Evolutionary conservation across 2,888 invertebrate species (phyloP).

Genomic region (Pristionchus exspectatus): DNA sequence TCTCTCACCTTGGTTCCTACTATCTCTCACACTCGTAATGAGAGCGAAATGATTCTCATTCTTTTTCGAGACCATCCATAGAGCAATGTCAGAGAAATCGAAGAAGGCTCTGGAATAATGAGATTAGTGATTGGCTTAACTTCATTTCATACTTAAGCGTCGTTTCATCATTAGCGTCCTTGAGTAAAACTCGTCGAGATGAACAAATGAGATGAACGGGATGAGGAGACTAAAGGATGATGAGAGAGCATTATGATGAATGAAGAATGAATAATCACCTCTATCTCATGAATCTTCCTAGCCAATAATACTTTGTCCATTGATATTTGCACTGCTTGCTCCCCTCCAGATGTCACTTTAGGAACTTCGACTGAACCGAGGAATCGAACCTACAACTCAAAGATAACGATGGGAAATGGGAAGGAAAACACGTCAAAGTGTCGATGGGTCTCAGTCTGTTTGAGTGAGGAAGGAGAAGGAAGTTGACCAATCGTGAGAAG

Average conservation of each 20-base stretch:
- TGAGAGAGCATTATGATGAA: not conserved
- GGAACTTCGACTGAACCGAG: constrained; percentile 41
- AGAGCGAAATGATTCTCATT: constrained; percentile 49
- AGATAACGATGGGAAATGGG: not conserved
- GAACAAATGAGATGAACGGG: constrained; percentile 42
- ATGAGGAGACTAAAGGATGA: constrained; percentile 44
- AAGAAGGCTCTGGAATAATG: constrained; percentile 51
- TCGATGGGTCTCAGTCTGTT: not conserved
- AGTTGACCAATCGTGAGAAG: constrained; percentile 28
- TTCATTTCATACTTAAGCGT: constrained; percentile 30
- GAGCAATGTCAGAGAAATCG: constrained; percentile 55
- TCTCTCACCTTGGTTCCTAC: not conserved
- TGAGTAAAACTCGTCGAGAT: constrained; percentile 34
- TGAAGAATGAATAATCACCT: not conserved
- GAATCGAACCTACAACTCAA: constrained; percentile 25
- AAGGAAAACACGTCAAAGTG: constrained; percentile 11
- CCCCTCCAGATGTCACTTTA: constrained; percentile 10
- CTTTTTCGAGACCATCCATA: constrained; percentile 55
- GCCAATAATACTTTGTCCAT: constrained; percentile 51
- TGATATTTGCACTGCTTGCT: constrained; percentile 45
- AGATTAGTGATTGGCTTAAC: not conserved
- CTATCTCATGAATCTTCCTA: constrained; percentile 48
- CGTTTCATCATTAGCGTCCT: constrained; percentile 12
- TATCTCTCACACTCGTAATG: constrained; percentile 22
- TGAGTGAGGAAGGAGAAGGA: constrained; percentile 28